phyloP scores from a whole-genome alignment of 2,113 vertebrate species.

The Petrocephalus zakoni region DNA sequence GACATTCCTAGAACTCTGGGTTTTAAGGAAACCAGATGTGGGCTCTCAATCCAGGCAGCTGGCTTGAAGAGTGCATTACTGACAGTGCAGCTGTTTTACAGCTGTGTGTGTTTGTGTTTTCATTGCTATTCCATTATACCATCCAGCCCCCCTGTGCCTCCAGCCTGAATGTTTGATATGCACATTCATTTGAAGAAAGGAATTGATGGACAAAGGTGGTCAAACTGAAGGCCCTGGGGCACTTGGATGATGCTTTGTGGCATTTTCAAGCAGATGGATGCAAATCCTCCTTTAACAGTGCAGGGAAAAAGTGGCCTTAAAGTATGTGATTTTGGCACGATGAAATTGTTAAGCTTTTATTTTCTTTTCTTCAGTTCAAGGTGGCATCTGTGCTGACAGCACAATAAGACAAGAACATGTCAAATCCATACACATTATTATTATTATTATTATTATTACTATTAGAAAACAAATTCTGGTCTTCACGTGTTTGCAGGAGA shows the following conservation, averaged over 20 bases:
- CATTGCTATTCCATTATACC: conserved; percentile 5
- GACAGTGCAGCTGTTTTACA: not conserved
- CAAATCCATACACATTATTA: not conserved
- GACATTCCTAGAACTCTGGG: not conserved
- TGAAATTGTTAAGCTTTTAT: not conserved
- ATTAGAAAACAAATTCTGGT: not conserved
- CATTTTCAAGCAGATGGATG: not conserved
- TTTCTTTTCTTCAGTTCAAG: not conserved
- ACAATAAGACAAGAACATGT: not conserved
- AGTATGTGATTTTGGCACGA: not conserved
- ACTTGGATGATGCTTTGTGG: not conserved
- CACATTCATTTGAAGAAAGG: conserved; percentile 6
- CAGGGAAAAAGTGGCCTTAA: not conserved
- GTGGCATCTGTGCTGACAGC: not conserved
- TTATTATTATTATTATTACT: not conserved
- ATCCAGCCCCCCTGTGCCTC: not conserved
- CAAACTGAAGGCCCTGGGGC: not conserved
- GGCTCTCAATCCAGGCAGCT: not conserved
- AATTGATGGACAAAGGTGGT: not conserved
- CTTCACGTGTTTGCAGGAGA: not conserved
- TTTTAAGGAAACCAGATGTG: not conserved
- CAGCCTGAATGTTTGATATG: not conserved
- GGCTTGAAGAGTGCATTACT: not conserved
- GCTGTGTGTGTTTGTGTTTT: not conserved
- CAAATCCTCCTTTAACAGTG: not conserved